phyloP scores from a whole-genome alignment of 2,888 invertebrate genomes.

The Eupithecia centaureata region DNA sequence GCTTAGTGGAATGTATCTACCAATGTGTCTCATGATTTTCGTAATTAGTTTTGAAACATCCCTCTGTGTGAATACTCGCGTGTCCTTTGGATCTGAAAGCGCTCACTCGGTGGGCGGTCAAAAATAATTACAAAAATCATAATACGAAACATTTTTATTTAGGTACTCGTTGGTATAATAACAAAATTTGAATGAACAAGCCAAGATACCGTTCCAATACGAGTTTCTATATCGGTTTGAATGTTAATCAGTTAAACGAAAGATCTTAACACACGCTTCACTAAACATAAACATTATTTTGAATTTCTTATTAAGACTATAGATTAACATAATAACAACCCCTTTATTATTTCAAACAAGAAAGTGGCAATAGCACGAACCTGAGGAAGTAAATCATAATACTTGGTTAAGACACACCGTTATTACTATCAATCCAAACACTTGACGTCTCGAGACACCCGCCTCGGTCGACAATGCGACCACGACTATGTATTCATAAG shows the following conservation, averaged over 20 bases:
- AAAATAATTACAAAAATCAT: slow-evolving; percentile 84
- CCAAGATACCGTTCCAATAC: slow-evolving; percentile 71
- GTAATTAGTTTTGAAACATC: slow-evolving; percentile 81
- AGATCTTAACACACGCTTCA: slow-evolving; percentile 74
- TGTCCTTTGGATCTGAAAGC: slow-evolving; percentile 77
- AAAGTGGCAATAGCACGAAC: slow-evolving; percentile 45
- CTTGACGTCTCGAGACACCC: slow-evolving; percentile 7
- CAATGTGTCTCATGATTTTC: slow-evolving; percentile 69
- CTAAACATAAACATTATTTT: slow-evolving; percentile 72
- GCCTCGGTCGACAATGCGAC: slow-evolving; percentile 40
- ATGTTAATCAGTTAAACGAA: slow-evolving; percentile 75
- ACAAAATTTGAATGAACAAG: slow-evolving; percentile 83
- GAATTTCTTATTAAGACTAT: slow-evolving; percentile 76
- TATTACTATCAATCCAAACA: slow-evolving; percentile 25
- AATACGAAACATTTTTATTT: slow-evolving; percentile 82
- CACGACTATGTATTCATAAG: slow-evolving; percentile 52
- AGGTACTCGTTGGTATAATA: slow-evolving; percentile 76
- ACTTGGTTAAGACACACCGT: slow-evolving; percentile 35
- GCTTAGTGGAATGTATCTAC: slow-evolving; percentile 57
- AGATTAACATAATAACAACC: slow-evolving; percentile 81
- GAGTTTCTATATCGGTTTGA: slow-evolving; percentile 72
- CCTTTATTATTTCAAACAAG: slow-evolving; percentile 70
- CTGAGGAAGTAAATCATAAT: slow-evolving; percentile 36
- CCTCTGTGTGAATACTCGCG: slow-evolving; percentile 61
- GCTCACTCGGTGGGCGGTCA: slow-evolving; percentile 69